Conservation (phyloP, 2,113 vertebrate species). For the Chaetodon trifascialis region DNA sequence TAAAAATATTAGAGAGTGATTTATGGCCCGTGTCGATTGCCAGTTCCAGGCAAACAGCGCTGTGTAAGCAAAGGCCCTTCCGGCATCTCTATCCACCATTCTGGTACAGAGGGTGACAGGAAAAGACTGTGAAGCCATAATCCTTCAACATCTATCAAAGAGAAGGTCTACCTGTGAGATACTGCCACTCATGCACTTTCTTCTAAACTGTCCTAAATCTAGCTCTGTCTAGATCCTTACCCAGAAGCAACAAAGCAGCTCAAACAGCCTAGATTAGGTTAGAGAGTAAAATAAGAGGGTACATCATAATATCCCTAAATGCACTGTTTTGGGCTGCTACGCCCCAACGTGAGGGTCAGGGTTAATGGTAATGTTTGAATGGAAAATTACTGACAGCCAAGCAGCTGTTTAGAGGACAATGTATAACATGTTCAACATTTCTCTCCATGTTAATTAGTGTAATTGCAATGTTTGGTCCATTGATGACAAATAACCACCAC, state of each 20-base stretch:
- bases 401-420: background rate
- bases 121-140: conserved; percentile 44
- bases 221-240: background rate
- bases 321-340: background rate
- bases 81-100: conserved; percentile 62
- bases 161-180: conserved; percentile 37
- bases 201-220: background rate
- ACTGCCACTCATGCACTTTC: background rate
- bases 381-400: background rate
- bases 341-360: background rate
- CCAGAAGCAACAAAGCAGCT: background rate
- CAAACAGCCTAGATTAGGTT: background rate
- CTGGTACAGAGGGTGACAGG: conserved; percentile 49
- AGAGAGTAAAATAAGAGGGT: background rate
- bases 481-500: background rate
- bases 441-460: conserved; percentile 11
- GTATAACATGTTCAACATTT: background rate
- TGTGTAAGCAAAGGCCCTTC: conserved; percentile 71
- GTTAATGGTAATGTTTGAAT: conserved; percentile 6
- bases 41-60: conserved; percentile 68
- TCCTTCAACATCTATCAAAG: conserved; percentile 57
- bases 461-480: background rate
- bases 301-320: background rate
- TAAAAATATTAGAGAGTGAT: conserved; percentile 76
- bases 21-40: conserved; percentile 72